Evolutionary conservation across 2,888 invertebrate species (phyloP).

Genomic region (Lasioglossum zephyrum): DNA sequence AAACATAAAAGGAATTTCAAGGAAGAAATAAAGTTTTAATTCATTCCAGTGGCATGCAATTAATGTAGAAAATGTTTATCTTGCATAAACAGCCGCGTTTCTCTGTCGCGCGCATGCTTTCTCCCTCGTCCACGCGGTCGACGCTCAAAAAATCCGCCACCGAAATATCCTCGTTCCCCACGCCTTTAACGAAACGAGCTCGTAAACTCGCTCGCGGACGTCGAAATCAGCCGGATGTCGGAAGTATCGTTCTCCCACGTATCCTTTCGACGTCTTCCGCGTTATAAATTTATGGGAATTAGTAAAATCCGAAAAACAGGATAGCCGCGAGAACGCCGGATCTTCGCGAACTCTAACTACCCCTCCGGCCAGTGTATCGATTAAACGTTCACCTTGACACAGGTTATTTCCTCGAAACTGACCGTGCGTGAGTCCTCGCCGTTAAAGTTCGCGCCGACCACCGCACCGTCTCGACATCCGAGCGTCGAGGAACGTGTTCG

Average conservation of each 20-base stretch:
- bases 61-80: no score
- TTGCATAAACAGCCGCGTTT: no score
- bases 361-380: constrained; percentile 74
- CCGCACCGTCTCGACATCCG: not conserved
- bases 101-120: not conserved
- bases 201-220: not conserved
- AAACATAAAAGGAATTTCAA: no score
- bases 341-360: constrained; percentile 74
- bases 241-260: not conserved
- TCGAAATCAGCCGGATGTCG: not conserved
- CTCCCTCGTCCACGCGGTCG: not conserved
- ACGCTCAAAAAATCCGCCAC: constrained; percentile 8
- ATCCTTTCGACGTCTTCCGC: not conserved
- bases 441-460: constrained; percentile 37
- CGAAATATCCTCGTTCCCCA: constrained; percentile 23
- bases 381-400: constrained; percentile 77
- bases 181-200: not conserved
- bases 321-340: constrained; percentile 61
- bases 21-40: no score
- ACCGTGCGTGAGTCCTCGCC: constrained; percentile 37
- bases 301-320: not conserved
- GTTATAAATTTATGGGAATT: not conserved
- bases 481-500: not conserved
- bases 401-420: constrained; percentile 58
- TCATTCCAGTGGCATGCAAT: no score